These are phyloP conservation scores for Actenoides hombroni DNA, from an alignment of 2,113 vertebrate species.

Conservation along the genomic window DNA sequence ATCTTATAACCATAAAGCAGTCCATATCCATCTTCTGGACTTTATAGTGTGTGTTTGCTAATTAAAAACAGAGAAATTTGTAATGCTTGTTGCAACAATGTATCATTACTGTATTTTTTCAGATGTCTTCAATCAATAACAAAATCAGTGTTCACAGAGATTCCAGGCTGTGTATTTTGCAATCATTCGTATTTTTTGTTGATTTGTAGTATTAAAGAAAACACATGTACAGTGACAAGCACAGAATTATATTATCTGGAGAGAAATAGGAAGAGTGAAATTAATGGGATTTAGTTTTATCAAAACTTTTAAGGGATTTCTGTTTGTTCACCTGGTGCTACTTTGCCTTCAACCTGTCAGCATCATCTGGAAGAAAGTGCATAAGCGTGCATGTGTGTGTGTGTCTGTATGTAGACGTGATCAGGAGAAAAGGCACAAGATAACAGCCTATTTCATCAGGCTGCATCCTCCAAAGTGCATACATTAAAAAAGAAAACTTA, in stretches of 20 bases:
- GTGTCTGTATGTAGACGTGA: not conserved
- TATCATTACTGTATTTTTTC: conserved; percentile 16
- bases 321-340: not conserved
- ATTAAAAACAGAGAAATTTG: conserved; percentile 1
- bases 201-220: not conserved
- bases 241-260: not conserved
- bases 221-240: not conserved
- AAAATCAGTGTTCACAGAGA: not conserved
- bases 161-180: not conserved
- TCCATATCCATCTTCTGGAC: not conserved
- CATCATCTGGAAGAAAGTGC: not conserved
- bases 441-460: not conserved
- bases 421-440: not conserved
- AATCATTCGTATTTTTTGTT: not conserved
- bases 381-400: not conserved
- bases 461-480: not conserved
- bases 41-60: not conserved
- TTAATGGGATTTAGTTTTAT: not conserved
- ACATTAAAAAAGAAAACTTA: not conserved
- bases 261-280: not conserved
- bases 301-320: not conserved
- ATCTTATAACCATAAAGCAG: not conserved
- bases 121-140: conserved; percentile 12
- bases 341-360: not conserved
- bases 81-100: not conserved